Conservation (phyloP, 2,888 invertebrate genomes). For the Steromphala cineraria region DNA sequence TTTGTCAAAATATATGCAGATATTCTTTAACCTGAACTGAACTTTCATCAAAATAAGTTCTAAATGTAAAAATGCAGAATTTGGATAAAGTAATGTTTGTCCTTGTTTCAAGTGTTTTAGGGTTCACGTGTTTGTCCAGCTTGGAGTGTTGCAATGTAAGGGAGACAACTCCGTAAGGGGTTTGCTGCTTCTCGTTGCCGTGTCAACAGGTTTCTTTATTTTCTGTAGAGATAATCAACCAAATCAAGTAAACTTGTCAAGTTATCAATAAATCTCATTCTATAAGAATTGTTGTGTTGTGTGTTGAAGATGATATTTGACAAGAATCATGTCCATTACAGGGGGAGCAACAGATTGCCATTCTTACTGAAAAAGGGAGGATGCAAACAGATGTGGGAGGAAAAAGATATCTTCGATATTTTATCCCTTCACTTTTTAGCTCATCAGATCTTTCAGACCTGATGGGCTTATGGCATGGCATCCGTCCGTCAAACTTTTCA, state of each 20-base stretch:
- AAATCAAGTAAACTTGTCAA: not conserved
- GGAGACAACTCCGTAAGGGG: slow-evolving; percentile 8
- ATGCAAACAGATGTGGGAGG: too few species aligned
- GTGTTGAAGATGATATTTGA: not conserved
- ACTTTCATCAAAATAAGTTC: too few species aligned
- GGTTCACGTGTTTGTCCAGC: not conserved
- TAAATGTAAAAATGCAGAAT: not conserved
- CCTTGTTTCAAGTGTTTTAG: not conserved
- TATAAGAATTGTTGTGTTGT: not conserved
- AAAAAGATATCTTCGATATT: too few species aligned
- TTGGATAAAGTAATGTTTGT: not conserved
- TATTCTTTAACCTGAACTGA: too few species aligned
- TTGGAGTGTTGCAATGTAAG: slow-evolving; percentile 7
- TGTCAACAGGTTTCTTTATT: not conserved
- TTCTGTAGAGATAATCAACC: not conserved
- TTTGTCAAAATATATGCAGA: too few species aligned
- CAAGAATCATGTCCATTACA: too few species aligned
- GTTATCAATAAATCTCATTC: slow-evolving; percentile 18
- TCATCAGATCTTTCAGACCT: too few species aligned
- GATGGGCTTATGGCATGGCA: too few species aligned
- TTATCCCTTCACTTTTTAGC: too few species aligned
- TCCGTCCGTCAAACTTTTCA: too few species aligned
- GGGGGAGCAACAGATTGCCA: too few species aligned
- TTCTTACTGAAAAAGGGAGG: too few species aligned
- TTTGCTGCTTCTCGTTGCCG: slow-evolving; percentile 1